Evolutionary conservation across 2,888 invertebrate species (phyloP).

Genomic region (Tetranychus truncatus): DNA sequence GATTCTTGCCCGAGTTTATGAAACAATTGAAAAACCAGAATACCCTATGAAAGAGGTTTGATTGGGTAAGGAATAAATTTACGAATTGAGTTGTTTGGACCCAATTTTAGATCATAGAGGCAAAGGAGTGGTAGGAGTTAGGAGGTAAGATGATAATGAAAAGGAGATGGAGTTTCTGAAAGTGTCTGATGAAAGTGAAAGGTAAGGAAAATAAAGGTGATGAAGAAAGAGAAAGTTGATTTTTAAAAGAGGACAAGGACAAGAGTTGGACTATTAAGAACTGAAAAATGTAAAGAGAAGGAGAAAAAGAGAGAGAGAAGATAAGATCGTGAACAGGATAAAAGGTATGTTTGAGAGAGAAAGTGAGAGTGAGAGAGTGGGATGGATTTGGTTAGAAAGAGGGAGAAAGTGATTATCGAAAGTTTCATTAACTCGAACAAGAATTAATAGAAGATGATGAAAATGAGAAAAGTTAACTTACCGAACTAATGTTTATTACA

Average conservation of each 20-base stretch:
- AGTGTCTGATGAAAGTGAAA: background rate
- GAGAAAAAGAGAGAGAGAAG: background rate
- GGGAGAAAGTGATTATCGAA: background rate
- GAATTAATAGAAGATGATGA: background rate
- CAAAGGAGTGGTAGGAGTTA: background rate
- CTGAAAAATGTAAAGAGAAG: slow-evolving; percentile 3
- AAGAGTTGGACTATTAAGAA: background rate
- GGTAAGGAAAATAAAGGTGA: background rate
- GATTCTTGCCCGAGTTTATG: too few species aligned
- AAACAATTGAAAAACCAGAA: too few species aligned
- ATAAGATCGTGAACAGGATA: background rate
- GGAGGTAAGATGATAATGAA: background rate
- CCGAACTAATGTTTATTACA: background rate
- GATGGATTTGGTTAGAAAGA: background rate
- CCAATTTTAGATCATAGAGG: background rate
- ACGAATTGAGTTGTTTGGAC: too few species aligned
- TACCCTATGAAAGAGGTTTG: background rate
- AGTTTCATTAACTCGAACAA: background rate
- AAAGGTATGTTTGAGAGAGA: background rate
- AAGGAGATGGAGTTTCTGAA: background rate
- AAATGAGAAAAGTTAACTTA: background rate
- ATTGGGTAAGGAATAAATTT: background rate
- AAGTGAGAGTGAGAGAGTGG: slow-evolving; percentile 3
- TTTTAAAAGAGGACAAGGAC: background rate
- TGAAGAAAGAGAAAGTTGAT: background rate